phyloP scores from a whole-genome alignment of 2,888 invertebrate species.

The Heliconius ismenius region DNA sequence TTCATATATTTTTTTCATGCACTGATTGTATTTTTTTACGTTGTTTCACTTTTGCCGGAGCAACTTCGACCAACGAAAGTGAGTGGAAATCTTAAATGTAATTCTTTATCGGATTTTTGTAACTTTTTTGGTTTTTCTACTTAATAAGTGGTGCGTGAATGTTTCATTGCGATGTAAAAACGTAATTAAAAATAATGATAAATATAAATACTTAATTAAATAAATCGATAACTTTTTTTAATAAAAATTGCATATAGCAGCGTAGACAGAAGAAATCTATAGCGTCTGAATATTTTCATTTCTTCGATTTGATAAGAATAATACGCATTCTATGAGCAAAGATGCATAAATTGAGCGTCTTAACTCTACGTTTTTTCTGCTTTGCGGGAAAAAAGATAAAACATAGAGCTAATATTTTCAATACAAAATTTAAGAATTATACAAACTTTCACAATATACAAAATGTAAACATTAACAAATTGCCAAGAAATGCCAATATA shows the following conservation, averaged over 20 bases:
- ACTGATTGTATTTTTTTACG: slow-evolving; percentile 49
- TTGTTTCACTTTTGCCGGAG: slow-evolving; percentile 61
- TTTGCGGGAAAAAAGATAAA: too few relatives aligned
- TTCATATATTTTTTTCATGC: slow-evolving; percentile 29
- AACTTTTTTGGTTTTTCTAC: background rate
- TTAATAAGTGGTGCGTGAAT: slow-evolving; percentile 9
- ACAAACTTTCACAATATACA: slow-evolving; percentile 32
- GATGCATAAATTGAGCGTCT: too few relatives aligned
- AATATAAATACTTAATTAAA: background rate
- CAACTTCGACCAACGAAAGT: slow-evolving; percentile 54
- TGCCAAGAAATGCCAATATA: slow-evolving; percentile 48
- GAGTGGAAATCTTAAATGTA: slow-evolving; percentile 37
- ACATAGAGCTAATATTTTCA: too few relatives aligned
- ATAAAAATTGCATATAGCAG: too few relatives aligned
- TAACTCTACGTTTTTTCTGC: too few relatives aligned
- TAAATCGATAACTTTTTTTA: too few relatives aligned
- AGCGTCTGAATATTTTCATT: too few relatives aligned
- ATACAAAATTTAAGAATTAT: background rate
- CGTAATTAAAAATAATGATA: background rate
- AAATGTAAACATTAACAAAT: slow-evolving; percentile 49
- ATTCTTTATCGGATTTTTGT: slow-evolving; percentile 14
- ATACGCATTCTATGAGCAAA: too few relatives aligned
- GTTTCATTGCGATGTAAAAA: background rate
- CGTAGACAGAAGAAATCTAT: background rate
- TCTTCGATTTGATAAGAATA: too few relatives aligned